Conservation (phyloP, 92 coral and sea anemone genomes). For the Galaxea fascicularis region DNA sequence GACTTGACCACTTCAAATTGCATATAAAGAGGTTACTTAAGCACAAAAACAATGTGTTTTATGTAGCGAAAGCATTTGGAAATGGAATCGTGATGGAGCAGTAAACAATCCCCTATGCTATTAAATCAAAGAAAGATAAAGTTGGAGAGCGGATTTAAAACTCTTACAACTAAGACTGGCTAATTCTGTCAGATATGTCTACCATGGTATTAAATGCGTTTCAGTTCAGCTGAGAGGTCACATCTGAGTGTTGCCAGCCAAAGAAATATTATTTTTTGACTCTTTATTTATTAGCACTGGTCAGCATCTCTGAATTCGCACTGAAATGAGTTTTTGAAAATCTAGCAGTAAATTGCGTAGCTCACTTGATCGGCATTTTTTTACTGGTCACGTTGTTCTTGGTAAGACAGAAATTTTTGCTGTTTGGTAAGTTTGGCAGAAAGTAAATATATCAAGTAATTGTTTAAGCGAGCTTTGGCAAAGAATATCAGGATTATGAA, state of each 20-base stretch:
- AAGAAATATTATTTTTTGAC: not conserved
- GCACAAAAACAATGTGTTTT: not conserved
- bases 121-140: slow-evolving; percentile 1
- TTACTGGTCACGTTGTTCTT: too few species aligned
- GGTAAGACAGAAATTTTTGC: too few species aligned
- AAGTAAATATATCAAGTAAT: too few species aligned
- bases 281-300: not conserved
- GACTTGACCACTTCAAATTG: not conserved
- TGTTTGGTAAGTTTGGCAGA: too few species aligned
- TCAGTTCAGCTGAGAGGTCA: slow-evolving; percentile 9
- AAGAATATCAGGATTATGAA: too few species aligned
- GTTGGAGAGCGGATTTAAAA: slow-evolving; percentile 16
- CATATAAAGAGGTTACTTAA: not conserved
- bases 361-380: too few species aligned
- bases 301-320: not conserved
- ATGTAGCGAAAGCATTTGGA: not conserved
- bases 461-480: too few species aligned
- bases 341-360: too few species aligned
- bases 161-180: not conserved
- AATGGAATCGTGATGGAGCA: slow-evolving; percentile 30
- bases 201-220: not conserved
- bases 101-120: slow-evolving; percentile 4
- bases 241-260: not conserved
- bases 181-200: slow-evolving; percentile 21
- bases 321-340: not conserved